These are phyloP conservation scores for Takifugu ocellatus DNA, from an alignment of 2,797 vertebrate genomes.

Conservation along the genomic window DNA sequence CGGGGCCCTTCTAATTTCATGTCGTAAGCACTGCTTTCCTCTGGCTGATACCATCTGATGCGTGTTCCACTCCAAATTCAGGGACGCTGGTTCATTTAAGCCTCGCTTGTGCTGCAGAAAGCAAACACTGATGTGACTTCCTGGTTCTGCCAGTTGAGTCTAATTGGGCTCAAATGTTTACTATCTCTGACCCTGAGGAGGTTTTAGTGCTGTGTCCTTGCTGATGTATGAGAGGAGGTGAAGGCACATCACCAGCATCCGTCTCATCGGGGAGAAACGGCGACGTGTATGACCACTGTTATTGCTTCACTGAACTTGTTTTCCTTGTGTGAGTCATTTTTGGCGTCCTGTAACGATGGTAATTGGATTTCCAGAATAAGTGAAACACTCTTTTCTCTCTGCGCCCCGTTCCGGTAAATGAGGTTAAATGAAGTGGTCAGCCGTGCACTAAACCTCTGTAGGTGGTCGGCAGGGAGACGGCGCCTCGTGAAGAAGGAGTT, in stretches of 20 bases:
- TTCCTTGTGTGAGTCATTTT: slow-evolving; percentile 48
- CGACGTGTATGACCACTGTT: slow-evolving; percentile 42
- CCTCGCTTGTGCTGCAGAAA: slow-evolving; percentile 28
- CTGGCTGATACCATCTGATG: slow-evolving; percentile 46
- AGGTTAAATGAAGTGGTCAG: slow-evolving; percentile 73
- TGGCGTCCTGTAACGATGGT: slow-evolving; percentile 62
- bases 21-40: slow-evolving; percentile 27
- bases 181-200: slow-evolving; percentile 29
- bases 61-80: slow-evolving; percentile 34
- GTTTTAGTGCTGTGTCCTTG: slow-evolving; percentile 16
- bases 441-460: slow-evolving; percentile 57
- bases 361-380: slow-evolving; percentile 73
- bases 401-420: slow-evolving; percentile 59
- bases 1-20: slow-evolving; percentile 55
- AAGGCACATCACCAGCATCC: slow-evolving; percentile 32
- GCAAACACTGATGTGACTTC: slow-evolving; percentile 9
- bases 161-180: slow-evolving; percentile 26
- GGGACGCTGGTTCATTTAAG: slow-evolving; percentile 38
- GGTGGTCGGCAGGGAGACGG: slow-evolving; percentile 34
- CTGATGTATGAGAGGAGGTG: slow-evolving; percentile 16
- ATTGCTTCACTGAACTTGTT: slow-evolving; percentile 51
- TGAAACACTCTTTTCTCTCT: slow-evolving; percentile 61
- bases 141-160: neutral
- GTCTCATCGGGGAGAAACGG: slow-evolving; percentile 37
- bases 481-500: slow-evolving; percentile 27